Conservation (phyloP, 2,888 invertebrate species). For the Eupithecia exiguata region DNA sequence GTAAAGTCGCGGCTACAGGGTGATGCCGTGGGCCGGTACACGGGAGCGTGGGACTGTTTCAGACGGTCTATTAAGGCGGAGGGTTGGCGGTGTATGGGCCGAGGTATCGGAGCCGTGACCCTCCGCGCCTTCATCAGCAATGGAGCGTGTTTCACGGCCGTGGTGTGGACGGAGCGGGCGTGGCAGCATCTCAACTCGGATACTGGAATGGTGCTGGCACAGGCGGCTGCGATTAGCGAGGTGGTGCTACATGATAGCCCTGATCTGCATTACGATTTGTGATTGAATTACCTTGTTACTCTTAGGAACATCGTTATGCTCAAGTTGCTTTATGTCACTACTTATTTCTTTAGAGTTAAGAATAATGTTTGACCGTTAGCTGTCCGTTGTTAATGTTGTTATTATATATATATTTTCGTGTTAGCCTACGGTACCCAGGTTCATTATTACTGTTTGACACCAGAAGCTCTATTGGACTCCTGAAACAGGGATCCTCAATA, state of each 20-base stretch:
- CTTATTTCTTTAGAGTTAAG: slow-evolving; percentile 3
- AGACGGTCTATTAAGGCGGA: slow-evolving; percentile 87
- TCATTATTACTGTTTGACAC: not conserved
- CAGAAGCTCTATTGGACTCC: not conserved
- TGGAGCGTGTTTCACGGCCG: slow-evolving; percentile 95
- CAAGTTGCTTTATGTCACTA: not conserved
- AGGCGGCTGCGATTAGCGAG: slow-evolving; percentile 62
- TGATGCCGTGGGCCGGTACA: slow-evolving; percentile 86
- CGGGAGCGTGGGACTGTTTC: slow-evolving; percentile 89
- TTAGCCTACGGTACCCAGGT: not conserved
- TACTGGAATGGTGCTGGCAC: slow-evolving; percentile 53
- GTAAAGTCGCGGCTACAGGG: slow-evolving; percentile 94
- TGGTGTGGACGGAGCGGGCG: slow-evolving; percentile 89
- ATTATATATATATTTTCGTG: not conserved
- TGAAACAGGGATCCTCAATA: not conserved
- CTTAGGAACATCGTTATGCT: not conserved
- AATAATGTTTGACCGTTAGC: not conserved
- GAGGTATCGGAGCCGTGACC: slow-evolving; percentile 91
- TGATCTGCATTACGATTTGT: slow-evolving; percentile 66
- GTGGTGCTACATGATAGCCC: slow-evolving; percentile 64
- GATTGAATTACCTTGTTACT: slow-evolving; percentile 15
- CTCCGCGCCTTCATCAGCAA: slow-evolving; percentile 96
- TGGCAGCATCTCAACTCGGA: slow-evolving; percentile 67
- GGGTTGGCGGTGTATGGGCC: slow-evolving; percentile 88
- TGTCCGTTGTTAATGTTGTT: slow-evolving; percentile 2